phyloP scores from a whole-genome alignment of 1,140 invertebrate species.

The Tetramorium simillimum region DNA sequence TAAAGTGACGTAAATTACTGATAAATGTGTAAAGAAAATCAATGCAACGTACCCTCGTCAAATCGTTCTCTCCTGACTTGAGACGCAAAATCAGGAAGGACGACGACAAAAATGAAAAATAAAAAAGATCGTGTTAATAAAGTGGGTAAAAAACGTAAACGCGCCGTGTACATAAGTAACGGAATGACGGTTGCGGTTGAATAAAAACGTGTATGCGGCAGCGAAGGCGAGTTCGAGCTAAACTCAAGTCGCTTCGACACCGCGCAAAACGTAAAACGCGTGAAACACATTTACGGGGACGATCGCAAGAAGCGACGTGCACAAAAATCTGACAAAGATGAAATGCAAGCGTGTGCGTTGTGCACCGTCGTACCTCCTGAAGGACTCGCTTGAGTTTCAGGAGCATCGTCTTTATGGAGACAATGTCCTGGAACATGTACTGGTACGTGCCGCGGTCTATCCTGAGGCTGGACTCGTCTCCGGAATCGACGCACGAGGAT shows the following conservation, averaged over 20 bases:
- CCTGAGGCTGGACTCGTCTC: slow-evolving; percentile 86
- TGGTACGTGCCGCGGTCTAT: slow-evolving; percentile 89
- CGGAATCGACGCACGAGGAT: slow-evolving; percentile 84
- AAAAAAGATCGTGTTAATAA: slow-evolving; percentile 81
- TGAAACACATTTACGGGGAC: background rate
- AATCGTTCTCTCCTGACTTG: slow-evolving; percentile 87
- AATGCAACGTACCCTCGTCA: slow-evolving; percentile 87
- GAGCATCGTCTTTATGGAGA: slow-evolving; percentile 92
- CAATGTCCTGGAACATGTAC: slow-evolving; percentile 91
- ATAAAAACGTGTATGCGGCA: background rate
- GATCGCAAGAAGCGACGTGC: background rate
- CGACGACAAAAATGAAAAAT: slow-evolving; percentile 81
- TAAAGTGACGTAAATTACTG: slow-evolving; percentile 15
- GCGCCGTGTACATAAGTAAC: slow-evolving; percentile 62
- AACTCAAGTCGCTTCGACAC: background rate
- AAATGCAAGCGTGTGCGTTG: background rate
- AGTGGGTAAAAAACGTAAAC: slow-evolving; percentile 59
- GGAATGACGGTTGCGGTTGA: slow-evolving; percentile 30
- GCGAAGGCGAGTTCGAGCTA: background rate
- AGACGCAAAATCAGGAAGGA: slow-evolving; percentile 80
- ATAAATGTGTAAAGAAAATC: slow-evolving; percentile 64
- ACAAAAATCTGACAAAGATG: background rate
- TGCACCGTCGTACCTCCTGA: slow-evolving; percentile 88
- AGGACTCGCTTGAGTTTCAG: slow-evolving; percentile 91
- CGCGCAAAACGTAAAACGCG: background rate